Evolutionary conservation across 2,888 invertebrate genomes (phyloP), one percentile per base, ranked within the genome.

Genomic region (Epsilonema sp.): DNA sequence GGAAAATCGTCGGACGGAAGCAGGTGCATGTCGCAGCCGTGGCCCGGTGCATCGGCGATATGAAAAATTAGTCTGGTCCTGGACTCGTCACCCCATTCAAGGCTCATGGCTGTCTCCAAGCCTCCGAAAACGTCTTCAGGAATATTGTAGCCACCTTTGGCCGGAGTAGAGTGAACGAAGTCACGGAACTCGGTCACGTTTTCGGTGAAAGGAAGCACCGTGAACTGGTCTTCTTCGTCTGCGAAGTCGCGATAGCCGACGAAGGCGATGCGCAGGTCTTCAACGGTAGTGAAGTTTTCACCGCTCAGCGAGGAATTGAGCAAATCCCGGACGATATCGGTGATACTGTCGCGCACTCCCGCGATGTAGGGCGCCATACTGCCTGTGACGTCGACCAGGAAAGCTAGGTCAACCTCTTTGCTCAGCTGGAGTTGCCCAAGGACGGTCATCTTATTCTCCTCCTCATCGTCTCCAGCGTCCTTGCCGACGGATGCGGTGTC

Each of bases 81-180:
- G 25, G 42, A 42, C 5, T 45, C 21, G 2, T 19, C 1, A 16
- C 45, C 39, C 51, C 51, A 51, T 5, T 25, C n/a, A 36, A 51
- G 42, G 2, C 31, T 19, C 21, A 44, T 3, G 2, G 42, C 47
- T 2, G n/a, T 44, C 20, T 49, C 47, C 37, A 51, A 11, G 11
- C 51, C 51, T 8, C 49, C 49, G 45, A 51, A 49, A 3, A 51
- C 49, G 39, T 51, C 51, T 24, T 49, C 51, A 1, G 45, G 13
- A 2, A 2, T 1, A 37, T 46, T 44, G 2, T 25, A 45, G 21
- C 51, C 48, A 1, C 48, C 48, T 5, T 16, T 13, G 11, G 48
- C 48, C 20, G 2, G 5, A 11, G 47, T 19, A 1, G 21, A 19
- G 22, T n/a, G n/a, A 21, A 48, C 24, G 20, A 48, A 48, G 49